phyloP scores from a whole-genome alignment of 1,140 invertebrate species.

The Papilio machaon region DNA sequence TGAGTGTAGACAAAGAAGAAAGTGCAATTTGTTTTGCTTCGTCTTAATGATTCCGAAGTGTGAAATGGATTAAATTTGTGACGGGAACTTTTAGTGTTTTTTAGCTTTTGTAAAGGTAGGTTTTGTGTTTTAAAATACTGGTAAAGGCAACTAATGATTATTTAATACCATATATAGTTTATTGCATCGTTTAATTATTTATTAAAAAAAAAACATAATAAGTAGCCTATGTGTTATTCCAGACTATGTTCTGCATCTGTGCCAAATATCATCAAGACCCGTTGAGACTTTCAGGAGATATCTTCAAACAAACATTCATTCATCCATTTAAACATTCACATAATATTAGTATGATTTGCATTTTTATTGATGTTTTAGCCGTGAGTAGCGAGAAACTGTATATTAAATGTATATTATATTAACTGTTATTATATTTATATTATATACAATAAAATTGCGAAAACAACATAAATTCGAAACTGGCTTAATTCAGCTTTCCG shows the following conservation, averaged over 20 bases:
- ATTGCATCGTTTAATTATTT: background rate
- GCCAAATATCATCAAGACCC: no score
- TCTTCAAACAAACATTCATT: no score
- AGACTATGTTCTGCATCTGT: no score
- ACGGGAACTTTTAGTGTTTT: background rate
- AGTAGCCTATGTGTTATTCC: no score
- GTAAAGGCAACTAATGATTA: no score
- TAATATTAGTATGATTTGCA: background rate
- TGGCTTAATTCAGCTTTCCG: slow-evolving; percentile 36
- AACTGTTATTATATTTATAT: no score
- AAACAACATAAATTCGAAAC: slow-evolving; percentile 39
- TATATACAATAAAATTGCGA: slow-evolving; percentile 40
- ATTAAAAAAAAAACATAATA: no score
- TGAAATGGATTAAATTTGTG: background rate
- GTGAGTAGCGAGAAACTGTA: background rate
- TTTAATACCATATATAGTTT: background rate
- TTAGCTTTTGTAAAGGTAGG: background rate
- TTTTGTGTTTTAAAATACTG: background rate
- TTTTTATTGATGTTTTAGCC: background rate
- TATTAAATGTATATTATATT: background rate
- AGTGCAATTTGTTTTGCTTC: background rate
- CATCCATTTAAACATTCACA: no score
- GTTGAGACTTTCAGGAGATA: no score
- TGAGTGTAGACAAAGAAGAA: background rate
- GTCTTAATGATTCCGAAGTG: background rate